Evolutionary conservation across 2,113 vertebrate species (phyloP).

Genomic region (Varanus komodoensis): DNA sequence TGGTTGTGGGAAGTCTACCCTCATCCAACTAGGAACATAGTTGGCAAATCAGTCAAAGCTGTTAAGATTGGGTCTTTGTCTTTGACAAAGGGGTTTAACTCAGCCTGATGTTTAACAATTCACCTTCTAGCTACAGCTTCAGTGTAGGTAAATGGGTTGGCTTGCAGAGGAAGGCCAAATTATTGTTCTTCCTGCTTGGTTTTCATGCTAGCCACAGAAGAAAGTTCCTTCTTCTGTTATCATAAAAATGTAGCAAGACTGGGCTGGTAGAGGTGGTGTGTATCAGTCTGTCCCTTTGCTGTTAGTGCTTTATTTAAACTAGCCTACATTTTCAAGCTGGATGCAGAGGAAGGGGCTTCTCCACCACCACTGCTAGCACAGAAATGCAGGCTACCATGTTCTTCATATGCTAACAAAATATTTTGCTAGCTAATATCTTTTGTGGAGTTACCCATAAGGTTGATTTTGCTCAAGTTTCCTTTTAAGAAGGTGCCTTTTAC

Average conservation of each 20-base stretch:
- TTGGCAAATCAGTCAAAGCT: too few relatives aligned
- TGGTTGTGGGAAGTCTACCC: too few relatives aligned
- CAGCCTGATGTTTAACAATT: neutral
- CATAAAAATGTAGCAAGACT: neutral
- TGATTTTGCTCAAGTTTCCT: neutral
- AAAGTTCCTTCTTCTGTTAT: neutral
- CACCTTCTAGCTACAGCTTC: neutral
- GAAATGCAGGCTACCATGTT: neutral
- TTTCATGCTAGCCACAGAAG: neutral
- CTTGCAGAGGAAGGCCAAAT: neutral
- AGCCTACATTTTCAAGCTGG: too few relatives aligned
- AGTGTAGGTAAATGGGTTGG: neutral
- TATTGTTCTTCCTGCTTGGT: neutral
- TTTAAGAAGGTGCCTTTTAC: neutral
- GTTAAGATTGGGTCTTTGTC: neutral
- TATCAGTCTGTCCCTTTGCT: neutral
- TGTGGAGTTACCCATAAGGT: neutral
- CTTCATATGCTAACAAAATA: neutral
- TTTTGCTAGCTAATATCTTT: neutral
- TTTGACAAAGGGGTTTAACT: neutral
- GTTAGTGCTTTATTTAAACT: neutral
- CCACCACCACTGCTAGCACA: neutral
- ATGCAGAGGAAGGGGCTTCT: neutral
- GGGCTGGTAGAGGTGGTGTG: neutral
- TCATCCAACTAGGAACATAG: too few relatives aligned